Percentiles rank a stretch among this genome's conserved stretches.
Conservation (phyloP, 2,113 vertebrate genomes). For the Vireo altiloquus region DNA sequence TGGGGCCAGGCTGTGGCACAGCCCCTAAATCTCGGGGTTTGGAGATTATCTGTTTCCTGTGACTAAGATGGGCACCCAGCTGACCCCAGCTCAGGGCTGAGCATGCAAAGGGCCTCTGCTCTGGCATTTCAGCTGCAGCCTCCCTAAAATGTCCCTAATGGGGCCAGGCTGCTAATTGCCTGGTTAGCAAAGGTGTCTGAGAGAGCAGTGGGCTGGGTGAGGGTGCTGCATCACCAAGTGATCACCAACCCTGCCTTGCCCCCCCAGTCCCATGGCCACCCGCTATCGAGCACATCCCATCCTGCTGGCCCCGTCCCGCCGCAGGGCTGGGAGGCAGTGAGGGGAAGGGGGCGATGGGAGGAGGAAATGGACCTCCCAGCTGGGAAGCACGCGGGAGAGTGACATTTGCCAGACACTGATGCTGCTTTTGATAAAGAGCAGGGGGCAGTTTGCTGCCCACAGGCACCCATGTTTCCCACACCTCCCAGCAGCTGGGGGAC, state of each 20-base stretch:
- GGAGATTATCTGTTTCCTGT: neutral
- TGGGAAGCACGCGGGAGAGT: neutral
- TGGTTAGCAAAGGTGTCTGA: neutral
- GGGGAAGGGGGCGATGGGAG: neutral
- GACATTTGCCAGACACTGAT: slow-evolving; percentile 46
- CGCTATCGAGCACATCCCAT: rapidly evolving
- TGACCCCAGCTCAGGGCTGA: neutral
- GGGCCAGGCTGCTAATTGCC: neutral
- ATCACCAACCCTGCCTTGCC: rapidly evolving
- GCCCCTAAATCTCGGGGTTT: neutral
- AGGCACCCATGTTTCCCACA: slow-evolving; percentile 18
- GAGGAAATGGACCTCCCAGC: slow-evolving; percentile 26
- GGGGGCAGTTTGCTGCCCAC: slow-evolving; percentile 7
- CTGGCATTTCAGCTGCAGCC: neutral
- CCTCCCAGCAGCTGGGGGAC: neutral
- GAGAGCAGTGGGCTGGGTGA: neutral
- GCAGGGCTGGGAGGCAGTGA: neutral
- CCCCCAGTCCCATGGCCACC: neutral
- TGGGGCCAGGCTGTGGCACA: neutral
- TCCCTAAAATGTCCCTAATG: neutral
- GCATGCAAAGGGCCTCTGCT: neutral
- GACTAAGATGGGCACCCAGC: rapidly evolving
- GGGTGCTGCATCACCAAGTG: rapidly evolving
- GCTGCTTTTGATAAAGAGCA: slow-evolving; percentile 23
- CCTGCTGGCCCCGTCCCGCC: rapidly evolving